Evolutionary conservation across 2,113 vertebrate species (phyloP), one percentile per base, ranked within the genome.

Genomic region (Nibea coibor): DNA sequence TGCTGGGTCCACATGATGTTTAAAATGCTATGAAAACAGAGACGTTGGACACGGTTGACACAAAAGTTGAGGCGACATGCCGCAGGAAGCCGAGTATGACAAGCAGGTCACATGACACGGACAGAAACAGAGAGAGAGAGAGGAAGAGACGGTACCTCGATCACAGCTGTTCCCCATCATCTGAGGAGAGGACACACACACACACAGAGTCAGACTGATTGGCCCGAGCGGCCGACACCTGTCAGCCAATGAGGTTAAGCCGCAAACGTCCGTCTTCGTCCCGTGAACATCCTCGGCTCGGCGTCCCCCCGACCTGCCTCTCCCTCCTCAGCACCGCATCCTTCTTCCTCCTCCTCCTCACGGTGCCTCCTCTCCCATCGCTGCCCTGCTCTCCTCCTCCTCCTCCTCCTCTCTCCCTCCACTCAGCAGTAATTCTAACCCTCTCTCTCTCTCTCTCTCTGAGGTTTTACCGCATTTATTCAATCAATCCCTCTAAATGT

Each of bases 91-190:
- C 71, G 15, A 53, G 54, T 58, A 53, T 42, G 70, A 81, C 82
- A 64, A 47, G 61, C 20, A 7, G 57, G 83, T 90, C 89, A 89
- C 87, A 88, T 82, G 88, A 90, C 74, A 83, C 1, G 31, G 26
- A 83, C 70, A 42, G 69, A 72, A 19, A 83, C 64, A 87, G 14
- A 50, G 35, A 48, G 14, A 50, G 35, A 48, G 43, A 59, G 26
- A 75, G 51, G 50, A 28, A 7, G 81, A 79, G 84, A 88, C 65
- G 91, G 94, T 99, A 99, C 97, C 97, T 99, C 97, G 96, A 92
- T 97, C 96, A 88, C 97, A 99, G 95, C 95, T 97, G 97, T 96
- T 98, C 94, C 97, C 97, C 97, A 99, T 99, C 95, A 96, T 96
- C 92, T 93, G 92, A 89, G 91, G 87, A 92, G 88, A 88, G 83